Conservation (phyloP, 2,797 vertebrate species). For the Megaceryle alcyon region DNA sequence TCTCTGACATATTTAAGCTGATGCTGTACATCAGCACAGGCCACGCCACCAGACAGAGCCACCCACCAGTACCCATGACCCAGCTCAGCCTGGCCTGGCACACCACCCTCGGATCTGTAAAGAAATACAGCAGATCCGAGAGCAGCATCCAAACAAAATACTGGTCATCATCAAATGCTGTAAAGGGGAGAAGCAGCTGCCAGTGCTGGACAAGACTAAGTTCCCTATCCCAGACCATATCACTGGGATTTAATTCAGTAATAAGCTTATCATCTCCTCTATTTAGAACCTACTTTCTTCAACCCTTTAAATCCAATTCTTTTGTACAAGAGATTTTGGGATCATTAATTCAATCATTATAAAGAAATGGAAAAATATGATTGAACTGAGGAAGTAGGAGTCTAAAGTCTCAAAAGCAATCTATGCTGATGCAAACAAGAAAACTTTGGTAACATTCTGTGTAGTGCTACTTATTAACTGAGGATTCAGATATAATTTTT, state of each 20-base stretch:
- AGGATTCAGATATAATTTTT: not conserved
- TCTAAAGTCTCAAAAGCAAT: slow-evolving; percentile 21
- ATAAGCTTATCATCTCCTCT: slow-evolving; percentile 34
- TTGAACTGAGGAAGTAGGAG: not conserved
- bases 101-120: no score
- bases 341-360: slow-evolving; percentile 23
- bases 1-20: no score
- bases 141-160: no score
- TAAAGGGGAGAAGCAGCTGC: no score
- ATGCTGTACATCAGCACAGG: no score
- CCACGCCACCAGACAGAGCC: no score
- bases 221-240: not conserved
- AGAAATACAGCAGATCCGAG: no score
- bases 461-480: not conserved
- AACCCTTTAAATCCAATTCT: slow-evolving; percentile 13
- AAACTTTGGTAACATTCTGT: not conserved
- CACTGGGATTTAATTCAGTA: slow-evolving; percentile 7
- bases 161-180: no score
- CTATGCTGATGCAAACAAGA: slow-evolving; percentile 19
- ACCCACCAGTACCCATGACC: no score
- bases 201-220: no score
- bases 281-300: slow-evolving; percentile 16
- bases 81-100: no score
- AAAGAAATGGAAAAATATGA: slow-evolving; percentile 15
- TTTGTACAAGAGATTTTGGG: not conserved